A percentile compares a stretch with the other conserved stretches of the same genome.
Conservation (phyloP, 1,140 invertebrate species). For the Luehdorfia chinensis region DNA sequence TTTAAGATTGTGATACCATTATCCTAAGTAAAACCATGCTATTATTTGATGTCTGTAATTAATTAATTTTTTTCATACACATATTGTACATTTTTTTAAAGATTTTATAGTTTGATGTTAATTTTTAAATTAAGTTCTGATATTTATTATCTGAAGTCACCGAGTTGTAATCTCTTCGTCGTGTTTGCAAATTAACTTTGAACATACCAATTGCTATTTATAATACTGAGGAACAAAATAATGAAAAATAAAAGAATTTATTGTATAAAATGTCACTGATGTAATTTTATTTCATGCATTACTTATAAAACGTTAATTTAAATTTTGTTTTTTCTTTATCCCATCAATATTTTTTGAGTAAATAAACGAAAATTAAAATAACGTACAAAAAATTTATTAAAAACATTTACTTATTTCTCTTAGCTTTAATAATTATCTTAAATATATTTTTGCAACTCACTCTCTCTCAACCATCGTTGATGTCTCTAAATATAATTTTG, state of each 20-base stretch:
- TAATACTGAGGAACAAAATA: slow-evolving; percentile 28
- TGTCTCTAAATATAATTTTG: no score
- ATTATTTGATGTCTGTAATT: slow-evolving; percentile 52
- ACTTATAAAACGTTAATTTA: slow-evolving; percentile 45
- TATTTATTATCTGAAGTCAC: slow-evolving; percentile 39
- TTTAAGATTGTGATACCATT: slow-evolving; percentile 75
- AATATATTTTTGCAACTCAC: no score
- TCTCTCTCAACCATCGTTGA: no score
- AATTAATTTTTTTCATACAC: slow-evolving; percentile 34
- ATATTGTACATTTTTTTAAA: slow-evolving; percentile 59
- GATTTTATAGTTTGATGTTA: slow-evolving; percentile 52
- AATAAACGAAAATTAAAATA: no score
- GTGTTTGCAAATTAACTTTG: slow-evolving; percentile 13
- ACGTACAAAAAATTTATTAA: no score
- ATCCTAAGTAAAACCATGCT: slow-evolving; percentile 59
- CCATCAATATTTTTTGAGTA: no score
- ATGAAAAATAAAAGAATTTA: slow-evolving; percentile 24
- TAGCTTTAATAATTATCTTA: no score
- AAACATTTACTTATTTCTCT: no score
- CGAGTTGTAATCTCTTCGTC: slow-evolving; percentile 24
- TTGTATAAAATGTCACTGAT: slow-evolving; percentile 10
- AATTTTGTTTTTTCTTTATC: no score
- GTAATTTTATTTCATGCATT: slow-evolving; percentile 12
- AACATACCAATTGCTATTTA: slow-evolving; percentile 37
- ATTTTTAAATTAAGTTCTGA: slow-evolving; percentile 44